Percentiles rank a stretch among this genome's conserved stretches.
phyloP scores from a whole-genome alignment of 2,113 vertebrate genomes.

The Helogale parvula region DNA sequence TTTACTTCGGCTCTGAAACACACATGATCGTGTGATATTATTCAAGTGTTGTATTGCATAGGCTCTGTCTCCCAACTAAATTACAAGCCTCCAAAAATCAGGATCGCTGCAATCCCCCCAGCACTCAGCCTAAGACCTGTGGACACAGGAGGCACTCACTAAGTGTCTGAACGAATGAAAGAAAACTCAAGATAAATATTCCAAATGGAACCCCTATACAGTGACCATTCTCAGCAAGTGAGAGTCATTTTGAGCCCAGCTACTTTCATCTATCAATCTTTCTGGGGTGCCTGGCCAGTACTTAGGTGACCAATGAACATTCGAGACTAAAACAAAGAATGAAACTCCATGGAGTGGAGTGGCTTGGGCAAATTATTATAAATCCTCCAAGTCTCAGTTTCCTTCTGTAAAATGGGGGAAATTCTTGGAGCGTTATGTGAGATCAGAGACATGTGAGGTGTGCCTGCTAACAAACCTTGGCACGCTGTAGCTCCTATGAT shows the following conservation, averaged over 20 bases:
- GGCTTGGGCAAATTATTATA: background rate
- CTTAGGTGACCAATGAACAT: background rate
- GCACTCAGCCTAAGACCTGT: background rate
- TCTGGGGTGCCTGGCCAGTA: background rate
- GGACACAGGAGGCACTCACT: background rate
- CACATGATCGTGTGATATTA: background rate
- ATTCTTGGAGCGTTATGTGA: background rate
- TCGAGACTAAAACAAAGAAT: background rate
- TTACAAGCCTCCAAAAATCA: background rate
- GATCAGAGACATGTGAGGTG: background rate
- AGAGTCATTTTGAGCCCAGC: constrained; percentile 12
- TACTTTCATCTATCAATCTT: background rate
- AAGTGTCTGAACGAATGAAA: background rate
- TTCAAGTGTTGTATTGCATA: background rate
- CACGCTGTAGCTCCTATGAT: background rate
- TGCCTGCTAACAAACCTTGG: background rate
- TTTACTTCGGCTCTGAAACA: background rate
- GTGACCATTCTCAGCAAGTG: background rate
- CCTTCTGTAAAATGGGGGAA: background rate
- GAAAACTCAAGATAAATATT: background rate
- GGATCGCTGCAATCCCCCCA: background rate
- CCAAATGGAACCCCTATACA: background rate
- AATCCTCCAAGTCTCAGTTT: background rate
- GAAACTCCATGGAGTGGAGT: background rate
- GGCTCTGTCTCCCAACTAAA: background rate